Evolutionary conservation across 2,888 invertebrate genomes (phyloP), one percentile per base, ranked within the genome.

Genomic region (Panopea generosa): DNA sequence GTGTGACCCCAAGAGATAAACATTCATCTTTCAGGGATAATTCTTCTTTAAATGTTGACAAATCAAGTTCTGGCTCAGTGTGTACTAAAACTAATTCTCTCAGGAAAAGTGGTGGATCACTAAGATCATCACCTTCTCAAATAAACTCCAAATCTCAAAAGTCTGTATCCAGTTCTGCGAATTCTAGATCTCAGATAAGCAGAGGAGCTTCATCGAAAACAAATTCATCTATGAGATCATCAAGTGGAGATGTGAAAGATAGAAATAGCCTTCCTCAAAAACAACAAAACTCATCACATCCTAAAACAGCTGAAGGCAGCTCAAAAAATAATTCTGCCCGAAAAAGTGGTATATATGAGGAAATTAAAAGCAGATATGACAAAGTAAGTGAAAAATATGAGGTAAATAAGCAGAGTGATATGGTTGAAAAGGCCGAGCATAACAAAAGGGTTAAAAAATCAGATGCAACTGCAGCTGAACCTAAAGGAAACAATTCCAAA

Each of bases 1-100:
- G 85, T 11, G 66, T 69, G 26, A 78, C 78, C 22, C 78, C 82
- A n/a, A 76, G 81, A 66, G 75, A 70, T 16, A 69, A 18, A 6
- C 3, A 16, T n/a, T 45, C 72, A 45, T 26, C 52, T 22, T n/a
- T 14, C 33, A 47, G 33, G 11, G 27, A 14, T 38, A 14, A 66
- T 45, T 38, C 27, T 20, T 43, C 27, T 24, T 43, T n/a, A 24
- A 57, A 53, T 16, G 26, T 1, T 1, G 57, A 63, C 2, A 60
- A 43, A 47, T 43, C 43, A 9, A 45, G 45, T 45, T 22, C 24
- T 20, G 40, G 52, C 26, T 50, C 61, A 33, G 26, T 47, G 1
- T 29, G n/a, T 47, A 20, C 7, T 66, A 61, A 22, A 24, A 66
- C n/a, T 56, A 61, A 38, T 20, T 59, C 72, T 24, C 14, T 33